Conservation (phyloP, 2,797 vertebrate species). For the Aphelocoma californica region DNA sequence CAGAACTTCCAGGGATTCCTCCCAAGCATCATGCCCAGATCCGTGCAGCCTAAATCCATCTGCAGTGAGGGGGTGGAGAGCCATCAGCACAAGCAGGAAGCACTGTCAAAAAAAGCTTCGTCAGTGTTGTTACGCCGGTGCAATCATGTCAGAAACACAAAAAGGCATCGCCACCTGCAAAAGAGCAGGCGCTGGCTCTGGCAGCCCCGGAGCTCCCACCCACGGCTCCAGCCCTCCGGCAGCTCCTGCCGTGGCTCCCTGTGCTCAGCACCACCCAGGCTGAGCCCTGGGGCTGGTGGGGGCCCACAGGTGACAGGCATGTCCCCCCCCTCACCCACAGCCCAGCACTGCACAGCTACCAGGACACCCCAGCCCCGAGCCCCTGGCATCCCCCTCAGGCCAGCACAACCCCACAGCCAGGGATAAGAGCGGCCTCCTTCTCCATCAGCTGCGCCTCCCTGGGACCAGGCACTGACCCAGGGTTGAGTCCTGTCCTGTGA, state of each 20-base stretch:
- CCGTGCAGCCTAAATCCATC: neutral
- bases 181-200: conserved; percentile 18
- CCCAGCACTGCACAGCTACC: neutral
- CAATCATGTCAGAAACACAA: neutral
- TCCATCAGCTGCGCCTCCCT: neutral
- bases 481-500: neutral
- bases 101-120: conserved; percentile 28
- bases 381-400: neutral
- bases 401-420: neutral
- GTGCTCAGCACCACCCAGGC: fast-evolving
- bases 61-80: conserved; percentile 53
- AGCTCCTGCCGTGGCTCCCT: neutral
- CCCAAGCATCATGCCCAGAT: neutral
- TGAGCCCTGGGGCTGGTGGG: neutral
- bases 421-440: neutral
- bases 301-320: no score
- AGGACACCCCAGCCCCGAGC: neutral
- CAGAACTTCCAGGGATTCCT: neutral
- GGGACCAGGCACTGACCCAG: neutral
- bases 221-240: neutral
- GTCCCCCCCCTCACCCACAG: neutral
- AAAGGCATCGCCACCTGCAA: conserved; percentile 6
- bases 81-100: conserved; percentile 25
- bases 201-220: neutral
- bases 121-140: neutral